Conservation (phyloP, 23 tunicate genomes). For the Styela clava region DNA sequence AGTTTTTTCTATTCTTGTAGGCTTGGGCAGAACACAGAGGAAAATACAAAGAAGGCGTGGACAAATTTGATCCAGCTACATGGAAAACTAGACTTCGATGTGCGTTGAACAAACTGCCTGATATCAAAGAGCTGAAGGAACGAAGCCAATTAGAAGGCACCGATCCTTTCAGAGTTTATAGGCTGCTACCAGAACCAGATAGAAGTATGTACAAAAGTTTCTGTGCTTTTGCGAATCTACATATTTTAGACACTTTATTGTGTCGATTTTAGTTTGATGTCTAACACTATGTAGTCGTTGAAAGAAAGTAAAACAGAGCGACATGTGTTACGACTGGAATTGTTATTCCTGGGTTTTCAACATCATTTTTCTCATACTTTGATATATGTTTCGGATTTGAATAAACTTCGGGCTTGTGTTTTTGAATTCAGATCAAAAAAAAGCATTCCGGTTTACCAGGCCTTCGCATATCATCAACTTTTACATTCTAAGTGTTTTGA, state of each 20-base stretch:
- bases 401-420: too few relatives aligned
- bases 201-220: conserved; percentile 55
- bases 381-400: too few relatives aligned
- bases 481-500: too few relatives aligned
- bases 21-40: conserved; percentile 99
- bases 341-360: background rate
- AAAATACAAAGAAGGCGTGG: conserved; percentile 76
- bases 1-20: too few relatives aligned
- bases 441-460: too few relatives aligned
- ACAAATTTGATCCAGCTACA: conserved; percentile 91
- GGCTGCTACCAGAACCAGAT: conserved; percentile 86
- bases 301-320: conserved; percentile 1
- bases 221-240: background rate
- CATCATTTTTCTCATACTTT: too few relatives aligned
- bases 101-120: conserved; percentile 94
- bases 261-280: background rate
- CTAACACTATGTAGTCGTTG: background rate
- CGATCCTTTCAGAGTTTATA: conserved; percentile 87
- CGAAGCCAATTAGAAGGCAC: conserved; percentile 72
- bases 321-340: background rate
- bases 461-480: too few relatives aligned
- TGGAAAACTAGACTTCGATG: conserved; percentile 97
- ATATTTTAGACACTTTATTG: background rate
- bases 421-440: too few relatives aligned
- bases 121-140: conserved; percentile 78